Evolutionary conservation across 37 sponge, comb jelly and placozoan genomes (phyloP).

Genomic region (Spongilla lacustris): DNA sequence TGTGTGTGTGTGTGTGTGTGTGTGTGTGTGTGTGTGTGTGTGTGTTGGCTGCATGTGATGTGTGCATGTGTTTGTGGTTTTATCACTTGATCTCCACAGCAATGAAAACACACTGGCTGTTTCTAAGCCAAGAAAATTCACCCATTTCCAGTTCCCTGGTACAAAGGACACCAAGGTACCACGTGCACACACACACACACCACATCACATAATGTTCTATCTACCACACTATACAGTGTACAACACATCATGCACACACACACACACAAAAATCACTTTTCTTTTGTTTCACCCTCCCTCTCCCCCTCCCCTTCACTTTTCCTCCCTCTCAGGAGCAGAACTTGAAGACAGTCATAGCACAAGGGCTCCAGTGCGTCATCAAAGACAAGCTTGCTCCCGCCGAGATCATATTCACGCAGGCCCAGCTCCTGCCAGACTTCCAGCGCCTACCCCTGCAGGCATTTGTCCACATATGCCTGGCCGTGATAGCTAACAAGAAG

Average conservation of each 20-base stretch:
- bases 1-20: not conserved
- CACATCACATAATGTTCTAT: not conserved
- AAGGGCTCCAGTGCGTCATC: slow-evolving; percentile 64
- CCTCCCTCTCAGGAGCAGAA: slow-evolving; percentile 33
- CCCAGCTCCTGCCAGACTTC: slow-evolving; percentile 67
- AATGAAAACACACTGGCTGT: not conserved
- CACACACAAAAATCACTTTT: not conserved
- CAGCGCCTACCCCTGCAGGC: slow-evolving; percentile 62
- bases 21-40: too few relatives aligned
- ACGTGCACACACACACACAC: slow-evolving; percentile 3
- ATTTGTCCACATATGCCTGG: slow-evolving; percentile 68
- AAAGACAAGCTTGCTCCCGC: slow-evolving; percentile 58
- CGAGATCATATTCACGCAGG: slow-evolving; percentile 72
- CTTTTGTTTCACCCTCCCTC: not conserved
- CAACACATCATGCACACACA: not conserved
- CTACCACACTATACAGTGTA: too few relatives aligned
- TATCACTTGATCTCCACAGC: too few relatives aligned
- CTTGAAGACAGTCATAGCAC: slow-evolving; percentile 55
- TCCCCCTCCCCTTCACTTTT: not conserved
- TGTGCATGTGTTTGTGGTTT: too few relatives aligned
- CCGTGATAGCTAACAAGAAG: slow-evolving; percentile 58
- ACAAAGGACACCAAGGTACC: slow-evolving; percentile 34
- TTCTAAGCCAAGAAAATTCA: not conserved
- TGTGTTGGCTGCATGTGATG: too few relatives aligned
- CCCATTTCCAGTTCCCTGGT: slow-evolving; percentile 41